A percentile compares a stretch with the other conserved stretches of the same genome.
Evolutionary conservation across 2,797 vertebrate genomes (phyloP).

Genomic region (Neosilurus mollespiculum): DNA sequence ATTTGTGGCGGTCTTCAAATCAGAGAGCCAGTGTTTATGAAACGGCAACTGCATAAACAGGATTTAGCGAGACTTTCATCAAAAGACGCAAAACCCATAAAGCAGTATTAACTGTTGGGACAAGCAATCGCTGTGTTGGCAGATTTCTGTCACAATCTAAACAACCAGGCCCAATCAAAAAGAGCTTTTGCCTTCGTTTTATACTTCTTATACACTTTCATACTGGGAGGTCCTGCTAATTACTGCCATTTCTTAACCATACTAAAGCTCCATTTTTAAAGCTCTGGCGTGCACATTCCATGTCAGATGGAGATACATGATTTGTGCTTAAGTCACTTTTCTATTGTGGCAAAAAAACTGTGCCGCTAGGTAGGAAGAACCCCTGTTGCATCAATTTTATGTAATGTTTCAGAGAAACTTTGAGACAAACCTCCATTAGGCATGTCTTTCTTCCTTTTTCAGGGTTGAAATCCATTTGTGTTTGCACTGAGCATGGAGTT

Average conservation of each 20-base stretch:
- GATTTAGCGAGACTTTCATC: conserved; percentile 52
- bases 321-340: conserved; percentile 22
- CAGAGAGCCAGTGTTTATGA: conserved; percentile 54
- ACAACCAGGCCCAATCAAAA: conserved; percentile 48
- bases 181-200: conserved; percentile 38
- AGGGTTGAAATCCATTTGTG: conserved; percentile 40
- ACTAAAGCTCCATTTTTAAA: conserved; percentile 23
- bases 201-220: conserved; percentile 38
- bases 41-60: conserved; percentile 56
- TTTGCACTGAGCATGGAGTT: conserved; percentile 43
- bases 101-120: conserved; percentile 52
- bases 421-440: conserved; percentile 16
- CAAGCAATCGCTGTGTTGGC: conserved; percentile 50
- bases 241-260: conserved; percentile 47
- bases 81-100: conserved; percentile 48
- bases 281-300: conserved; percentile 1
- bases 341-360: conserved; percentile 37
- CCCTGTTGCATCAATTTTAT: conserved; percentile 25
- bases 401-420: conserved; percentile 24
- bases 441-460: conserved; percentile 29
- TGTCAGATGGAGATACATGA: conserved; percentile 38
- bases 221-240: conserved; percentile 53
- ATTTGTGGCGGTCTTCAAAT: conserved; percentile 46
- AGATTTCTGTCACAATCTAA: conserved; percentile 51
- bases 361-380: conserved; percentile 34